Evolutionary conservation across 1,140 invertebrate species (phyloP).

Genomic region (Bathynomus jamesi): DNA sequence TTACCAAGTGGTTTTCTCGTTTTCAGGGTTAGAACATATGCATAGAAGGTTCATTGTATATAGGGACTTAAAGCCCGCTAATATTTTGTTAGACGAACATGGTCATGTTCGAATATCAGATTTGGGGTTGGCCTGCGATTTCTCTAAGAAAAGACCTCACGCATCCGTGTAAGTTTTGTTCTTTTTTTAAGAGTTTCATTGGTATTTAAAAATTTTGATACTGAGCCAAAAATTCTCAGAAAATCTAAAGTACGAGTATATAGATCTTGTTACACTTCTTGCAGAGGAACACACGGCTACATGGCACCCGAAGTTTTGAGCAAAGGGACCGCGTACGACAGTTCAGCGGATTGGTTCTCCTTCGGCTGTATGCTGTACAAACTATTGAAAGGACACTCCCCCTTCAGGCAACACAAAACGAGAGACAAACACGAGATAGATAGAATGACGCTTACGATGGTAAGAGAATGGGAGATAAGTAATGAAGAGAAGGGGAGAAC

Average conservation of each 20-base stretch:
- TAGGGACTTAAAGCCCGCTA: slow-evolving; percentile 95
- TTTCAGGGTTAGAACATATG: slow-evolving; percentile 96
- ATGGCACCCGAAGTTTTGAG: slow-evolving; percentile 99
- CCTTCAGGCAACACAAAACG: slow-evolving; percentile 98
- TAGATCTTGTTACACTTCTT: slow-evolving; percentile 40
- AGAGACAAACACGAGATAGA: slow-evolving; percentile 99
- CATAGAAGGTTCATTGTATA: slow-evolving; percentile 97
- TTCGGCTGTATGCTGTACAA: slow-evolving; percentile 99
- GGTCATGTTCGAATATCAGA: slow-evolving; percentile 99
- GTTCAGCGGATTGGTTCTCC: slow-evolving; percentile 99
- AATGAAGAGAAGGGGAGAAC: too few relatives aligned
- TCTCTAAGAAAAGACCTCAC: slow-evolving; percentile 98
- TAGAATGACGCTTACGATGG: slow-evolving; percentile 95
- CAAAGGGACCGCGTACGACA: slow-evolving; percentile 97
- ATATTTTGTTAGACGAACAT: slow-evolving; percentile 97
- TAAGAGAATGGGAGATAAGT: too few relatives aligned
- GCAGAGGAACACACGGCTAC: slow-evolving; percentile 95
- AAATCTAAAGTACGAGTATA: too few relatives aligned
- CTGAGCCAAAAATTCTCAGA: too few relatives aligned
- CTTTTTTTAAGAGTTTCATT: too few relatives aligned
- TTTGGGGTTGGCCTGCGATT: slow-evolving; percentile 97
- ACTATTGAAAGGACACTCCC: slow-evolving; percentile 96
- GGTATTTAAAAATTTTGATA: too few relatives aligned
- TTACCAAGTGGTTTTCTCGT: too few relatives aligned
- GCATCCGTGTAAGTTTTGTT: slow-evolving; percentile 86